A percentile compares a stretch with the other conserved stretches of the same genome.
phyloP scores from a whole-genome alignment of 2,113 vertebrate species.

The Prolemur simus region DNA sequence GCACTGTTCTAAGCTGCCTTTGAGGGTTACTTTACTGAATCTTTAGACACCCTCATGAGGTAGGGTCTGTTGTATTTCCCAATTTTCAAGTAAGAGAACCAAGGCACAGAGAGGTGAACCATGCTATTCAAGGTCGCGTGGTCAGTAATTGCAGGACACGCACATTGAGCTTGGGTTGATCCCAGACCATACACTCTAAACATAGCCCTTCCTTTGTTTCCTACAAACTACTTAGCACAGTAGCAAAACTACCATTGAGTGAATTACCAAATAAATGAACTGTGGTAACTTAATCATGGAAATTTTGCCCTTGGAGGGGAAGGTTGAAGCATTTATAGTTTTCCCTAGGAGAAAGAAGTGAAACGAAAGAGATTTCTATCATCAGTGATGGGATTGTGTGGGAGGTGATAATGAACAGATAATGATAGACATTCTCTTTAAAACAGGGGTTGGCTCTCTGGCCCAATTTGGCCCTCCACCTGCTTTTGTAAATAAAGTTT shows the following conservation, averaged over 20 bases:
- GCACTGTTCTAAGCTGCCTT: neutral
- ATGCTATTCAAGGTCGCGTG: neutral
- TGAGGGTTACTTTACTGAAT: neutral
- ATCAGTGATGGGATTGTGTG: neutral
- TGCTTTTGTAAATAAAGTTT: constrained; percentile 46
- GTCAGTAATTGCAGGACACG: neutral
- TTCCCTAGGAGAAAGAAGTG: neutral
- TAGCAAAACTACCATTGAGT: neutral
- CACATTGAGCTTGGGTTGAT: neutral
- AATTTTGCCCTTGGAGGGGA: neutral
- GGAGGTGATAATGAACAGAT: neutral
- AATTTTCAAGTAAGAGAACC: neutral
- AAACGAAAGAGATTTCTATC: neutral
- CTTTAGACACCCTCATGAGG: neutral
- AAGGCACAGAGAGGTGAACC: neutral
- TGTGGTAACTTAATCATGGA: neutral
- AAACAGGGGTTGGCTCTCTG: fast-evolving
- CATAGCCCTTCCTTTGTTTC: neutral
- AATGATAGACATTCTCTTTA: neutral
- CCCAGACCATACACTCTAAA: fast-evolving
- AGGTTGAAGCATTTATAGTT: neutral
- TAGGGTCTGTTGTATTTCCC: too few relatives aligned
- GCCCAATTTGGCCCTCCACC: neutral
- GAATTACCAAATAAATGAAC: neutral
- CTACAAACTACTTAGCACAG: neutral